Evolutionary conservation across 2,113 vertebrate species (phyloP), one percentile per base, ranked within the genome.

Genomic region (Rhabdornis inornatus): DNA sequence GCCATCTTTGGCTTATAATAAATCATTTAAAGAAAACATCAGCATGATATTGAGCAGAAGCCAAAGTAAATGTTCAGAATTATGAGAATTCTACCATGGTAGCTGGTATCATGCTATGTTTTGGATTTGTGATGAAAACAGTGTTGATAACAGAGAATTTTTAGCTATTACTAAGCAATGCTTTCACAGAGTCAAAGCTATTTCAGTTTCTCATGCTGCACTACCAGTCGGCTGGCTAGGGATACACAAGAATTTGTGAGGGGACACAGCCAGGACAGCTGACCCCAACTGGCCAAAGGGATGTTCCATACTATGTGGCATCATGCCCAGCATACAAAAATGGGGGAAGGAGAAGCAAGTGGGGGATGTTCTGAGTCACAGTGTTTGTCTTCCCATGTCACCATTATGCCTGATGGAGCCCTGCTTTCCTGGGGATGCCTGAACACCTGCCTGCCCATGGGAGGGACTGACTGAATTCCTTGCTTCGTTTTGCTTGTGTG

Each of bases 331-430:
- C 6, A 50, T 14, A 10, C 30, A 76, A 40, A 76, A 13, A 40
- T 35, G 23, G 9, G 12, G 15, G 11, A 55, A 78, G 25, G 23
- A 68, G 33, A 4, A 68, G 44, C 16, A 60, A 70, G 15, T 42
- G 35, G 10, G 15, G 22, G 60, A 47, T 0, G 0, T 31, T 72
- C 2, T 2, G n/a, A 55, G 45, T 9, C 7, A 11, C 9, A 17
- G 4, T 1, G 1, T 60, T 86, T 68, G 31, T n/a, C 66, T 76
- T 86, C 33, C 27, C 18, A 71, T 47, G 20, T 76, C 21, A 49
- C 5, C 0, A 1, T 22, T 24, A 61, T 0, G 0, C 0, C 2
- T 44, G 25, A 31, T 28, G 13, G 13, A 79, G 19, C 23, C 27
- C 30, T 19, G 35, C 11, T 56, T 22, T 60, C 31, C 72, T 42